These are phyloP conservation scores for Todiramphus saurophagus DNA, from an alignment of 2,113 vertebrate species.

Conservation along the genomic window DNA sequence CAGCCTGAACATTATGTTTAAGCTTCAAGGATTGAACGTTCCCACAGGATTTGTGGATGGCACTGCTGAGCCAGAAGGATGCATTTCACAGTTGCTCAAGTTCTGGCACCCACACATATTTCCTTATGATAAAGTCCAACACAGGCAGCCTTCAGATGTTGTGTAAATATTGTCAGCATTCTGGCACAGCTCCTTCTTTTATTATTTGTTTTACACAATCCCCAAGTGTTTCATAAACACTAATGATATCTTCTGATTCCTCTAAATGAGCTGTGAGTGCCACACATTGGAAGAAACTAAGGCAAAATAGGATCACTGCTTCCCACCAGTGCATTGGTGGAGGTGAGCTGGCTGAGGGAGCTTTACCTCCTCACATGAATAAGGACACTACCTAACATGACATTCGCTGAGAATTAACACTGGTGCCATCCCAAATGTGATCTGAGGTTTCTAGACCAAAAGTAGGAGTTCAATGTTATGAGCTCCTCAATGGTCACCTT, in stretches of 20 bases:
- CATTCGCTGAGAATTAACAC: neutral
- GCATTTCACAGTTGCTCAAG: neutral
- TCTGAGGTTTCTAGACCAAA: neutral
- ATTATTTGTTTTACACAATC: slow-evolving; percentile 45
- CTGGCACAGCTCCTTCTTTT: neutral
- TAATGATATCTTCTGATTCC: neutral
- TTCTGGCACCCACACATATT: neutral
- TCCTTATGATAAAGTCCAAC: slow-evolving; percentile 1
- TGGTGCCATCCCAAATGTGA: neutral
- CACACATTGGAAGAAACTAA: neutral
- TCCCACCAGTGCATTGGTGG: neutral
- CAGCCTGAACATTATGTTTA: neutral
- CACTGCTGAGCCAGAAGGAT: neutral
- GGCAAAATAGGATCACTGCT: neutral
- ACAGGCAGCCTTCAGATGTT: slow-evolving; percentile 8
- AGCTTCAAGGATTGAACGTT: neutral
- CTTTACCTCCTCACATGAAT: neutral
- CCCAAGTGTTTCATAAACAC: slow-evolving; percentile 34
- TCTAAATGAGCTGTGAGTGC: neutral
- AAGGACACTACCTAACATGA: neutral
- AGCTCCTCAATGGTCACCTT: neutral
- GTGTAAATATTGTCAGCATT: slow-evolving; percentile 19
- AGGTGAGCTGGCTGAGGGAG: neutral
- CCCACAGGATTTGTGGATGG: neutral
- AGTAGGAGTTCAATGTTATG: fast-evolving